Evolutionary conservation across 2,888 invertebrate genomes (phyloP), one percentile per base, ranked within the genome.

Genomic region (Andricus curvator): DNA sequence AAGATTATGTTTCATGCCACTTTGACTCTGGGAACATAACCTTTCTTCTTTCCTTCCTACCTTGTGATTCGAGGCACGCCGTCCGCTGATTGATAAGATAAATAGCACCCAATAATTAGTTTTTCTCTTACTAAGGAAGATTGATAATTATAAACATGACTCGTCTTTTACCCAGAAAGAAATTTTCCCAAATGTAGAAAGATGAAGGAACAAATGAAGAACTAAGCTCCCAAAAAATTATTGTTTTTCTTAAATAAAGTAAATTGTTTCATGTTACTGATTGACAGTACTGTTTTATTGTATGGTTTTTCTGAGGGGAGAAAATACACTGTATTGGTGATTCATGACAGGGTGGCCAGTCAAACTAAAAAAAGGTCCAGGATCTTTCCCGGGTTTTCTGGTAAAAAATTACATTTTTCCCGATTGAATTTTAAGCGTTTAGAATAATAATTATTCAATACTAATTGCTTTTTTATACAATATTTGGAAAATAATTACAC

Each of bases 1-100:
- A 67, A 86, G 88, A 90, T 90, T 90, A 89, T 88, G 85, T 88
- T 89, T 88, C 89, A 86, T 86, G 86, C 88, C 88, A 88, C 89
- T 89, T 80, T 81, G 80, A 77, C 82, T 78, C 82, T n/a, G 51
- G 77, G 80, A 80, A 65, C 80, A 66, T 67, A 41, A 78, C 56
- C 67, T 66, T 77, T 64, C 77, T 77, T 77, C 70, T 51, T 74
- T 74, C 5, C 20, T 56, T 74, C 56, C 11, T 44, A 56, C 70
- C 70, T 70, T 70, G 70, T 74, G 74, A 74, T 74, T 51, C 74
- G 33, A 74, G 56, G 11, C 74, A 29, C n/a, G 70, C 70, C 48
- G 70, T 67, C 56, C 37, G 33, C 56, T 74, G 74, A 74, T 70
- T 70, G 70, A 70, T 70, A 70, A 70, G 70, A 70, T 70, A 70